Evolutionary conservation across 2,797 vertebrate species (phyloP).

Genomic region (Sparidentex hasta): DNA sequence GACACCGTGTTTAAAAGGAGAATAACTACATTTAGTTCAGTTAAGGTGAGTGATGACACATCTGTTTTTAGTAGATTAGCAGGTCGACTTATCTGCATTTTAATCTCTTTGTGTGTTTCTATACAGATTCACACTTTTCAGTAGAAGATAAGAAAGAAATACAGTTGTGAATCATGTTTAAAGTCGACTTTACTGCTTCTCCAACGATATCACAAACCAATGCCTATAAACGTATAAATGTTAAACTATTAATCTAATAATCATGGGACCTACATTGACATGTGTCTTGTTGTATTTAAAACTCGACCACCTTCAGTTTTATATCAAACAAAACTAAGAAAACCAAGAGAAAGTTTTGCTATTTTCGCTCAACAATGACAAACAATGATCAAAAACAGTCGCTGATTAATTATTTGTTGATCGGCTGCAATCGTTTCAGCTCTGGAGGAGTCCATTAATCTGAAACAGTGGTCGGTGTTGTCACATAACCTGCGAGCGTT

Average conservation of each 20-base stretch:
- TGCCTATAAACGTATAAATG: not conserved
- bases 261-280: too few relatives aligned
- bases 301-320: not conserved
- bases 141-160: not conserved
- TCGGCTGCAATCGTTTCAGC: not conserved
- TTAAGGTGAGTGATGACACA: constrained; percentile 22
- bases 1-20: constrained; percentile 48
- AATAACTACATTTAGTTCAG: constrained; percentile 7
- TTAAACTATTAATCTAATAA: not conserved
- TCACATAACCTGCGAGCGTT: not conserved
- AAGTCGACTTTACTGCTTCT: not conserved
- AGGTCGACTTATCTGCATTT: not conserved
- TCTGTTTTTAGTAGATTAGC: constrained; percentile 16
- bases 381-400: not conserved
- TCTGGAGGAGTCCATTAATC: not conserved
- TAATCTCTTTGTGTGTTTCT: not conserved
- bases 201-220: not conserved
- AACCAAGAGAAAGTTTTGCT: not conserved
- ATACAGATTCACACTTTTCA: not conserved
- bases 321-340: not conserved
- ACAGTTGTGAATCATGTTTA: not conserved
- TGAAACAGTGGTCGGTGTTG: not conserved
- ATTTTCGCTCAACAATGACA: not conserved
- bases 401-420: too few relatives aligned
- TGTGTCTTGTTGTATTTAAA: not conserved